Evolutionary conservation across 1,140 invertebrate species (phyloP), one percentile per base, ranked within the genome.

Genomic region (Hyposmocoma kahamanoa): DNA sequence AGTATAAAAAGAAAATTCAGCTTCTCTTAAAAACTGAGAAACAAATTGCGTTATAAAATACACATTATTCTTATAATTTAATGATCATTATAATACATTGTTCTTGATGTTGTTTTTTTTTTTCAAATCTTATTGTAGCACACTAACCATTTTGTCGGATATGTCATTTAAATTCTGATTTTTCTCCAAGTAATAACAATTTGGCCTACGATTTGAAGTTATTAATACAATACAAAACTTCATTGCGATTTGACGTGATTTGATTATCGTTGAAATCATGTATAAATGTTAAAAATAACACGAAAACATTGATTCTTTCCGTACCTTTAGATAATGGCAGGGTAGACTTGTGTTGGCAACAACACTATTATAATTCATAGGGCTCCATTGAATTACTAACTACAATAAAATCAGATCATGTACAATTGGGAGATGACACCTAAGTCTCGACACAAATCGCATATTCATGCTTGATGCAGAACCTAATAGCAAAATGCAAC

Each of bases 121-220:
- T 51, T 72, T 63, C 69, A 77, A 82, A 74, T 73, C 81, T 80
- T 82, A 83, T 76, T 72, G 79, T 83, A 83, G 74, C 77, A 85
- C 82, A 85, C 82, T 85, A 85, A 85, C 82, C 82, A 85, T 83
- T 78, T 83, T 83, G 75, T 85, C 74, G 82, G 82, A 85, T 85
- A 85, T 85, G 82, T 85, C 62, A 72, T 80, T 76, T 85, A 85
- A 85, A 85, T 85, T 85, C 79, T 72, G 78, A 82, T 80, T 77
- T 77, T 85, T 76, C 77, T 81, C 79, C 78, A 71, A 69, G 77
- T 83, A 79, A 85, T 60, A 76, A 81, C 62, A 74, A 80, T 81
- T 81, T 81, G 76, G 70, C 74, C 77, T 73, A 72, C 43, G 72
- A 67, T 67, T 72, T 66, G 67, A 72, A 70, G 67, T 54, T 63